These are phyloP conservation scores for Prolemur simus DNA, from an alignment of 2,113 vertebrate species.

Conservation along the genomic window DNA sequence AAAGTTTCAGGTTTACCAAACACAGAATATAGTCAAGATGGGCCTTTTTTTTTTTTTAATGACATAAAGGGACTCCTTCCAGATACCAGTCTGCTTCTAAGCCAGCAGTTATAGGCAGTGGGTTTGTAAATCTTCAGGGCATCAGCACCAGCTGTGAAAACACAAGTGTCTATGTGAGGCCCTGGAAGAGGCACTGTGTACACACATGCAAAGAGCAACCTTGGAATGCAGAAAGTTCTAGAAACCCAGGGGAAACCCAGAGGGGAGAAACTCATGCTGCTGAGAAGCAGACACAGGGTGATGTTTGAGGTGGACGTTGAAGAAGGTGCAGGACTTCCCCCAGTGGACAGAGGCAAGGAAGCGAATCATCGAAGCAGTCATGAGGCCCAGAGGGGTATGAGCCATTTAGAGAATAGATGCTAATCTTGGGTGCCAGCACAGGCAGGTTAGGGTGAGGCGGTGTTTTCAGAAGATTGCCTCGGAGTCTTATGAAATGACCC, in stretches of 20 bases:
- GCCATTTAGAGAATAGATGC: neutral
- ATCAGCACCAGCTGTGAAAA: neutral
- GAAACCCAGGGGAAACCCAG: neutral
- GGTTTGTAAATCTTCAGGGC: neutral
- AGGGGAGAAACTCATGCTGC: neutral
- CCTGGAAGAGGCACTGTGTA: neutral
- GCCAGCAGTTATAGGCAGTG: neutral
- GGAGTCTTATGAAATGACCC: neutral
- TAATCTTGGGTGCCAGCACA: neutral
- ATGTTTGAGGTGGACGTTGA: neutral
- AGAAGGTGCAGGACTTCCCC: neutral
- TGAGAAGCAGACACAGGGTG: neutral
- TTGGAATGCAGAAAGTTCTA: neutral
- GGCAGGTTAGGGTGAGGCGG: neutral
- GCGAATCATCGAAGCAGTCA: neutral
- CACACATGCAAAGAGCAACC: neutral
- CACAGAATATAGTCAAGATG: neutral
- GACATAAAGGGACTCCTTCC: neutral
- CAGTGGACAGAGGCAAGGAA: neutral
- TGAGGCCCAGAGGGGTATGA: fast-evolving
- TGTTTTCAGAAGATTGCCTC: neutral
- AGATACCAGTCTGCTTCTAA: neutral
- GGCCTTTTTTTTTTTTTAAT: neutral
- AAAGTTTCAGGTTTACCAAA: neutral
- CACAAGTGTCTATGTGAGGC: neutral